These are phyloP conservation scores for Balanococcus diminutus DNA, from an alignment of 2,888 invertebrate genomes.

Conservation along the genomic window DNA sequence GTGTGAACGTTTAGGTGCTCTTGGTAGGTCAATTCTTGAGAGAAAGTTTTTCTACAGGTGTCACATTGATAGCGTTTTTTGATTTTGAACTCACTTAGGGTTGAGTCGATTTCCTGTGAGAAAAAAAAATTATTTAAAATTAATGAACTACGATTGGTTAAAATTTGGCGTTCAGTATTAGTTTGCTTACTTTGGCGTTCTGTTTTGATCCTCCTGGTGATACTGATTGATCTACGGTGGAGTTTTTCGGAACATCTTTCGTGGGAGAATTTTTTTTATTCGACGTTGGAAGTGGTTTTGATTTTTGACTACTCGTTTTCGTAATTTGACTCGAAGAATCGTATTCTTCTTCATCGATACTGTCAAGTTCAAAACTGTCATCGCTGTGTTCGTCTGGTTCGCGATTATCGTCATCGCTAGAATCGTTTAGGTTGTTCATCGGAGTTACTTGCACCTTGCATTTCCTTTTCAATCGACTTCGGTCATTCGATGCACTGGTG, in stretches of 20 bases:
- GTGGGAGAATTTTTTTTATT: background rate
- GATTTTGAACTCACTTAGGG: background rate
- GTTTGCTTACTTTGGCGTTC: background rate
- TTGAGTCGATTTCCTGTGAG: background rate
- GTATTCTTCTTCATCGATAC: background rate
- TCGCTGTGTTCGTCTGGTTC: background rate
- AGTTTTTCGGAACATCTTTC: background rate
- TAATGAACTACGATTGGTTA: background rate
- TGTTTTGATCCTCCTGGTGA: background rate
- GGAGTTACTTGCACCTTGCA: background rate
- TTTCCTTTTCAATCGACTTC: background rate
- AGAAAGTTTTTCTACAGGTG: slow-evolving; percentile 22
- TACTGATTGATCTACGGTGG: background rate
- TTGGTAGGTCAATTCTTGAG: slow-evolving; percentile 1
- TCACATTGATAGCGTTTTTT: background rate
- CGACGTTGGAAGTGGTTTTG: background rate
- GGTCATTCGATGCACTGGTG: background rate
- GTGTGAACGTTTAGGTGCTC: slow-evolving; percentile 45
- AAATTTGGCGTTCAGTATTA: background rate
- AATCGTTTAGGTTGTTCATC: background rate
- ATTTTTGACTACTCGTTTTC: background rate
- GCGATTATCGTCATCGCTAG: background rate
- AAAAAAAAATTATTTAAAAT: background rate
- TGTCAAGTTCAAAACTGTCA: background rate
- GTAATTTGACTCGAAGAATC: background rate